These are phyloP conservation scores for Pectinophora gossypiella DNA, from an alignment of 1,140 invertebrate species.

Conservation along the genomic window DNA sequence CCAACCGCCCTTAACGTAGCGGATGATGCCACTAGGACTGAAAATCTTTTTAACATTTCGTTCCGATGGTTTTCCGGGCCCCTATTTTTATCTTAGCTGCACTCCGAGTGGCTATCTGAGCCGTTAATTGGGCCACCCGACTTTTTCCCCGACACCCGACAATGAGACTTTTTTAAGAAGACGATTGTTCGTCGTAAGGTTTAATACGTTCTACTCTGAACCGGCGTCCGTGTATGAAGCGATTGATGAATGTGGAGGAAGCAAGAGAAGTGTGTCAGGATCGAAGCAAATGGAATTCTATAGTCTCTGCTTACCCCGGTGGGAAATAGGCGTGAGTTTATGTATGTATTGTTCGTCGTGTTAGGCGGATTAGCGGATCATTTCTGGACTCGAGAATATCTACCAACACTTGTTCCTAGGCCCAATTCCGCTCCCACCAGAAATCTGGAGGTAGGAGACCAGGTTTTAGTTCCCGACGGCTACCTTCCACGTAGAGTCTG, in stretches of 20 bases:
- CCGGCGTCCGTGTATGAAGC: no score
- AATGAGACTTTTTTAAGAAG: no score
- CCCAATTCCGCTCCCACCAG: background rate
- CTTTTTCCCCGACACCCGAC: no score
- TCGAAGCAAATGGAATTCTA: no score
- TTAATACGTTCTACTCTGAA: no score
- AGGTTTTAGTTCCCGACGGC: background rate
- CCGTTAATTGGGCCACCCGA: background rate
- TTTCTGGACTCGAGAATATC: background rate
- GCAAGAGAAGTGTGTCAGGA: no score
- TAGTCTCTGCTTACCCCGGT: no score
- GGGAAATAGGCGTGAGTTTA: no score
- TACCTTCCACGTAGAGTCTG: background rate
- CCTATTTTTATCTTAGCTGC: background rate
- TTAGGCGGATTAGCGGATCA: background rate
- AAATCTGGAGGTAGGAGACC: background rate
- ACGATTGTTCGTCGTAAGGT: no score
- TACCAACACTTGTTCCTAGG: background rate
- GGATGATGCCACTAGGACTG: constrained; percentile 20
- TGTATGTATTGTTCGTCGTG: no score
- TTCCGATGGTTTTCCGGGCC: background rate
- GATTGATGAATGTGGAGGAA: no score
- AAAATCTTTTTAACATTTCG: background rate
- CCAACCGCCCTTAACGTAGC: constrained; percentile 24
- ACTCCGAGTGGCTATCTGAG: background rate